Base-by-base conservation (phyloP, 2,797 vertebrate genomes). In the Enteromius fasciolatus region DNA sequence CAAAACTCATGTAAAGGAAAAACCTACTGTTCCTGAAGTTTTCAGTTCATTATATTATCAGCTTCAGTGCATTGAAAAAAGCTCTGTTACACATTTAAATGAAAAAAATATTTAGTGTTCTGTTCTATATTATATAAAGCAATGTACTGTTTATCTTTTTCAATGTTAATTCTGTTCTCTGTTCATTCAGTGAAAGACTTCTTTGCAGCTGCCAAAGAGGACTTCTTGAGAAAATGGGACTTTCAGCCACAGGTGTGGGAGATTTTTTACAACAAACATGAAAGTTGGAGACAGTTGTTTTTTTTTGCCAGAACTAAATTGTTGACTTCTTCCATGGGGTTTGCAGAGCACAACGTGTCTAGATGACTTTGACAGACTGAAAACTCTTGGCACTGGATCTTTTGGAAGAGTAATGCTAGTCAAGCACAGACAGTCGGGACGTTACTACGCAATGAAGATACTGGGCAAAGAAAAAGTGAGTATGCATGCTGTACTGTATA, bases 191-290 rank as follows among this genome's bases (percentile, higher is more conserved):
- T 99, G 97, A 99, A 99, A 97, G 98, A 99, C 91, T 98, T 98
- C 93, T 95, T 99, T 96, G 97, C 96, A 92, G 99, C 98, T 97
- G 97, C 98, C 95, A 99, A 98, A 98, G 98, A 99, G 96, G 98
- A 99, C 92, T 99, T 99, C 93, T 94, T 98, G 95, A 96, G 93
- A 94, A 99, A 98, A 95, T 99, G 98, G 98, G 98, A 99, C 93
- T 97, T 96, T 92, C 97, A 97, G 80, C 94, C 96, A 93, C 97
- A 97, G 97, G 98, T 99, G 94, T 39, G 80, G 28, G 33, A 73
- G 68, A 9, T 63, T 70, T 31, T n/a, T 54, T 36, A 68, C 9
- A 20, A 14, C 17, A 14, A 50, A 18, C 31, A 20, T 41, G 1
- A 57, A 25, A 39, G 28, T 73, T 3, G 10, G 1, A 33, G 11